These are phyloP conservation scores for Rhamphomyia laevipes DNA, from an alignment of 2,888 invertebrate genomes.

Conservation along the genomic window DNA sequence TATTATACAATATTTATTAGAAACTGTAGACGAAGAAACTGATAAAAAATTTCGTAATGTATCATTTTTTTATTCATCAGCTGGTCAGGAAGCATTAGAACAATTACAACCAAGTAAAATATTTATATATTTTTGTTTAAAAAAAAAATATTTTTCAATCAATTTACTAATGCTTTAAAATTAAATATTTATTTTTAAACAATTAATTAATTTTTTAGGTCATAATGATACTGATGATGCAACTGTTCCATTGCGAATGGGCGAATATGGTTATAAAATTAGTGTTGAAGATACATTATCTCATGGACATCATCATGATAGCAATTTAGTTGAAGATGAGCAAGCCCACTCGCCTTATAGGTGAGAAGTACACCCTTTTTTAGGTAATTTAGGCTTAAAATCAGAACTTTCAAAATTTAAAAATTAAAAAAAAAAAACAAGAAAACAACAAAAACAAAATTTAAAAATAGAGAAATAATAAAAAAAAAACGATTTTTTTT, in stretches of 20 bases:
- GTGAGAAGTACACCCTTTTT: constrained; percentile 26
- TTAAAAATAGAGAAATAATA: too few relatives aligned
- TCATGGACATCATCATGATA: constrained; percentile 26
- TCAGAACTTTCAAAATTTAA: neutral
- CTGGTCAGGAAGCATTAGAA: constrained; percentile 45
- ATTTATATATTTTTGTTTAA: neutral
- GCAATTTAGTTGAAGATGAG: constrained; percentile 27
- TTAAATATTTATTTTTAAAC: constrained; percentile 1
- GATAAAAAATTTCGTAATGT: constrained; percentile 44
- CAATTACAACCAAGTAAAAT: constrained; percentile 30
- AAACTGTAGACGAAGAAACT: constrained; percentile 50
- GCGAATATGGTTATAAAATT: constrained; percentile 32
- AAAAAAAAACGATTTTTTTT: too few relatives aligned
- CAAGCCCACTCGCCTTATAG: constrained; percentile 35
- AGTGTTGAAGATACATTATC: constrained; percentile 32
- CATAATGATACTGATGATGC: constrained; percentile 33
- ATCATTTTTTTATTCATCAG: constrained; percentile 52
- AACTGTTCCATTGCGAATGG: constrained; percentile 33
- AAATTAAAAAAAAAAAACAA: too few relatives aligned
- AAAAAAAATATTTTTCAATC: neutral
- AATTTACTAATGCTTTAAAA: neutral
- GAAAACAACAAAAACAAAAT: too few relatives aligned
- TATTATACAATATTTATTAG: constrained; percentile 61
- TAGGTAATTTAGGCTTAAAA: constrained; percentile 25
- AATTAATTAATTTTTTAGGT: constrained; percentile 14